Evolutionary conservation across 2,797 vertebrate genomes (phyloP), one percentile per base, ranked within the genome.

Genomic region (Xenopus petersii): DNA sequence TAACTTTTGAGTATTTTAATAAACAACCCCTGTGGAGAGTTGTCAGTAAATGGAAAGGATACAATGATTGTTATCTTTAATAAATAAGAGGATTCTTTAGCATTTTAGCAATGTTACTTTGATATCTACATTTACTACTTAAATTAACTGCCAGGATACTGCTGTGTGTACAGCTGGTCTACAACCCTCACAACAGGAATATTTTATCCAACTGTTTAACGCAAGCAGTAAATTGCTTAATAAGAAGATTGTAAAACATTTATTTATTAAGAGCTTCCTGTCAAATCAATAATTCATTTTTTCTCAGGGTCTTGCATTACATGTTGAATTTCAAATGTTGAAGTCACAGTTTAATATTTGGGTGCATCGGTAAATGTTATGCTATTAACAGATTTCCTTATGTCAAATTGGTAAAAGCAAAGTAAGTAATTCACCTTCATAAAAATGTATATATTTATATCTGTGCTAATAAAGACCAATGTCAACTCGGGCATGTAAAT

Each of bases 231-330:
- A 74, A 79, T 79, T 79, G 77, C 77, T 79, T 79, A 79, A 79
- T 79, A 79, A 74, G 77, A 79, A 74, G 77, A 79, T 79, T 74
- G 77, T 79, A 79, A 79, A 79, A 79, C 71, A 79, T 79, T 65
- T 79, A 79, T 79, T 79, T 79, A 79, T 79, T 79, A 79, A 79
- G 66, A 74, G 77, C 77, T 79, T 74, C 67, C 71, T 78, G 76
- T 78, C 76, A 78, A 74, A 78, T 78, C 76, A 78, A 78, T 78
- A 74, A 78, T 78, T 73, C 60, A 74, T 78, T 73, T 78, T 42
- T 73, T 70, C 71, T 47, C 46, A 54, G 71, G 76, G 66, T 70
- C 54, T 63, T 60, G 61, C 55, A 51, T 74, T 74, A 70, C 76
- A 64, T 62, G 68, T 49, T 49, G 17, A 1, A 17, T 74, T 73